Evolutionary conservation across 2,797 vertebrate genomes (phyloP), one percentile per base, ranked within the genome.

Genomic region (Sarcoramphus papa): DNA sequence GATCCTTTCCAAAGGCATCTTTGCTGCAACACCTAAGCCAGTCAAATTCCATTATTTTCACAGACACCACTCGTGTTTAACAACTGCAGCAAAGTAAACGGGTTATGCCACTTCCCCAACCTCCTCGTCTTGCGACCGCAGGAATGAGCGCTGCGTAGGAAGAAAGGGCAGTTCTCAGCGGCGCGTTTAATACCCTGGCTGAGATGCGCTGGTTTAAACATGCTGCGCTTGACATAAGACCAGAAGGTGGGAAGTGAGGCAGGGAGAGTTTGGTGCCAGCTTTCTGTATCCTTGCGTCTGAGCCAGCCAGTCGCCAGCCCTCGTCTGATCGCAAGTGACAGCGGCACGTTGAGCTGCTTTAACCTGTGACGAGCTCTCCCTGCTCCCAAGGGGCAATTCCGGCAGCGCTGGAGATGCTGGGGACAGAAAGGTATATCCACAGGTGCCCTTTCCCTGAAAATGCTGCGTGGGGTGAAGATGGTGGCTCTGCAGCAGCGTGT

Each of bases 381-480:
- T 0, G 0, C 35, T 85, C 69, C 48, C 6, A 0, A 35, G 56
- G 63, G 68, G 24, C 25, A 17, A 9, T 37, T 57, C 59, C 3
- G 2, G 40, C 5, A 2, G 43, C 0, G 9, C 63, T 53, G 53
- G 22, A 73, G 54, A 13, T n/a, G 21, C 28, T n/a, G 30, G 48
- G n/a, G 24, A 9, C 33, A 23, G 17, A 54, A 65, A 0, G 15
- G 23, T 0, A 0, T 2, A 5, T 14, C 41, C 10, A 1, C 1
- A 3, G n/a, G 30, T 59, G 27, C 30, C 14, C 7, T 64, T 45
- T 70, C 4, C 20, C 56, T 53, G 14, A 4, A 77, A 73, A n/a
- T 6, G 19, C 77, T 24, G 54, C 1, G 0, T 37, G 59, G 40
- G 48, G 47, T 0, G 4, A 14, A 41, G 53, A 14, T 9, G 40